A percentile compares a stretch with the other conserved stretches of the same genome.
These are phyloP conservation scores for Probosciger aterrimus DNA, from an alignment of 2,113 vertebrate genomes.

Conservation along the genomic window DNA sequence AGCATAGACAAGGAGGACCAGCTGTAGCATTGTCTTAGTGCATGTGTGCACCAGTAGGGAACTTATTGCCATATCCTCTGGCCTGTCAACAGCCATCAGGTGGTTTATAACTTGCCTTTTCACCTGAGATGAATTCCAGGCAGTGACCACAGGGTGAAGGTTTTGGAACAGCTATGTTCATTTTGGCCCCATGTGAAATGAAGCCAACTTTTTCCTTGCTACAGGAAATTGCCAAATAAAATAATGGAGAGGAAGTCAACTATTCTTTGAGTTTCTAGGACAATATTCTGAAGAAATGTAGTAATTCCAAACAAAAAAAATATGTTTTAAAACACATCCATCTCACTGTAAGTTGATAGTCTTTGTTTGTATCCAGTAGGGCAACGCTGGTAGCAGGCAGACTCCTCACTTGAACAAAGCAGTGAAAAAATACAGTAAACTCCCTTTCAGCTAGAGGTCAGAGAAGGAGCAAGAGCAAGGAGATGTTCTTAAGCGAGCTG, in stretches of 20 bases:
- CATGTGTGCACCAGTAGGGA: background rate
- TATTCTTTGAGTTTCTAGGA: constrained; percentile 36
- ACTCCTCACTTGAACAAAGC: constrained; percentile 15
- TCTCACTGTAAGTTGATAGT: background rate
- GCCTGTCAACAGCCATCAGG: background rate
- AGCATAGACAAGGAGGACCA: background rate
- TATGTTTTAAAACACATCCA: background rate
- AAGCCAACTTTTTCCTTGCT: constrained; percentile 23
- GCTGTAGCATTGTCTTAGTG: background rate
- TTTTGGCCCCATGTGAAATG: constrained; percentile 16
- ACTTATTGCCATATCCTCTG: background rate
- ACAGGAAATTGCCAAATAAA: constrained; percentile 54
- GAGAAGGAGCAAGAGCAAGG: background rate
- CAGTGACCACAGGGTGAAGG: constrained; percentile 34
- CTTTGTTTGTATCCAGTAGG: constrained; percentile 21
- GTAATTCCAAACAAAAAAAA: constrained; percentile 40
- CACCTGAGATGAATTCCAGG: constrained; percentile 38
- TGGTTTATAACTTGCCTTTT: constrained; percentile 12
- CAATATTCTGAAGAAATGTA: constrained; percentile 15
- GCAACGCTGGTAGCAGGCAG: background rate
- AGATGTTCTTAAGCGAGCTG: background rate
- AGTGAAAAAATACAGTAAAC: background rate
- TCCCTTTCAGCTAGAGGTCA: constrained; percentile 20
- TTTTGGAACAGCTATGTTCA: constrained; percentile 51
- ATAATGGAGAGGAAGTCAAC: constrained; percentile 35